phyloP scores from a whole-genome alignment of 2,113 vertebrate species.

The Gasterosteus aculeatus region DNA sequence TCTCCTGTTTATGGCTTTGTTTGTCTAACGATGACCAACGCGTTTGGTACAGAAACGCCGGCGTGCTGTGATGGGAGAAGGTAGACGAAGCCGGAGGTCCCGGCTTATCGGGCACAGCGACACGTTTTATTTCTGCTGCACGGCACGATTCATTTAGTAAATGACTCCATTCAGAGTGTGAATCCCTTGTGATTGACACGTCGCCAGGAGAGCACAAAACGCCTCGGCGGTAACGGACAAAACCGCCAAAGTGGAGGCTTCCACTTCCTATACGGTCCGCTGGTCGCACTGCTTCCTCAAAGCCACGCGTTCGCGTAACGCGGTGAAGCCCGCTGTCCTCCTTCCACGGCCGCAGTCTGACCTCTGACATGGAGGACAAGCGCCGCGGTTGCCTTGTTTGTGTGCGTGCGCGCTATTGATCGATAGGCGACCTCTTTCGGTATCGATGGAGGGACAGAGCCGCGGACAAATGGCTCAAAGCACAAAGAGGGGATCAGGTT shows the following conservation, averaged over 20 bases:
- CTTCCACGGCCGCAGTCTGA: neutral
- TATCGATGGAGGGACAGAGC: neutral
- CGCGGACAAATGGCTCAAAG: conserved; percentile 34
- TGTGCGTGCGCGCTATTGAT: neutral
- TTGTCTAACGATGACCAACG: neutral
- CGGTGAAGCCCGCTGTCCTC: neutral
- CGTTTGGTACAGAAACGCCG: neutral
- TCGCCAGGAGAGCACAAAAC: neutral
- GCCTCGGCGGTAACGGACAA: neutral
- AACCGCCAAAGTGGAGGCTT: neutral
- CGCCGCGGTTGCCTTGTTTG: conserved; percentile 16
- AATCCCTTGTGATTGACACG: neutral
- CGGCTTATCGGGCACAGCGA: neutral
- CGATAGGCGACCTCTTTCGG: conserved; percentile 7
- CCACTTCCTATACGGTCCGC: neutral
- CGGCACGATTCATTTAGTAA: no score
- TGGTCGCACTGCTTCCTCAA: neutral
- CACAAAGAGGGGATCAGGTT: conserved; percentile 50
- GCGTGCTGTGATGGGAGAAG: neutral
- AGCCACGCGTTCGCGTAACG: neutral
- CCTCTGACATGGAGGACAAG: neutral
- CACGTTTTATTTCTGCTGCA: neutral
- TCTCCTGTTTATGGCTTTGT: neutral
- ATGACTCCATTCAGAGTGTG: neutral
- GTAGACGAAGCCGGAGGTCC: neutral